A percentile compares a stretch with the other conserved stretches of the same genome.
Evolutionary conservation across 2,888 invertebrate species (phyloP).

Genomic region (Phyllotreta striolata): DNA sequence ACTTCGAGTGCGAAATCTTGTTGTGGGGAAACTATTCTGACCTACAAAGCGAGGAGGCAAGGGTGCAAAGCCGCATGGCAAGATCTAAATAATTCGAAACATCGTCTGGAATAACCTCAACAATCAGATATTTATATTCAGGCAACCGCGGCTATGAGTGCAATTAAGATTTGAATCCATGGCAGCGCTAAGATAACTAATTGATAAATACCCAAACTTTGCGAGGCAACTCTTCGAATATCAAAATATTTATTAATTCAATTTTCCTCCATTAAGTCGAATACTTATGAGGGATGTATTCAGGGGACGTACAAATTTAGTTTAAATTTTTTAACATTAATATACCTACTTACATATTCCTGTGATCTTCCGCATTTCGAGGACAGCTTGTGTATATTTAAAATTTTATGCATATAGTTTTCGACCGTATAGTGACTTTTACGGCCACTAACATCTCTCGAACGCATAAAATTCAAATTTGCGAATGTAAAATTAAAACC

Average conservation of each 20-base stretch:
- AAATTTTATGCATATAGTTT: slow-evolving; percentile 13
- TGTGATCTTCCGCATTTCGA: background rate
- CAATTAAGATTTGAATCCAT: slow-evolving; percentile 15
- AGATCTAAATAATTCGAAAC: slow-evolving; percentile 16
- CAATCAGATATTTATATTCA: slow-evolving; percentile 19
- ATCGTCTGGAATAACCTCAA: slow-evolving; percentile 17
- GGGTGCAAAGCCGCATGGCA: slow-evolving; percentile 14
- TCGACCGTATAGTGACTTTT: slow-evolving; percentile 8
- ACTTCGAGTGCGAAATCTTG: slow-evolving; percentile 12
- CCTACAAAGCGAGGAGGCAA: slow-evolving; percentile 7
- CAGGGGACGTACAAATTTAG: too few relatives aligned
- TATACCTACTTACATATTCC: background rate
- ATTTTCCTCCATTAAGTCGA: slow-evolving; percentile 3
- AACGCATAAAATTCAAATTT: slow-evolving; percentile 13
- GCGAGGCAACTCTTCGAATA: slow-evolving; percentile 9
- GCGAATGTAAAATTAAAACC: slow-evolving; percentile 4
- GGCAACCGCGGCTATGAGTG: slow-evolving; percentile 14
- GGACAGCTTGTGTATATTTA: slow-evolving; percentile 10
- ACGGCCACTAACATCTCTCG: slow-evolving; percentile 6
- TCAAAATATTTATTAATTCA: slow-evolving; percentile 7
- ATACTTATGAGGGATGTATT: background rate
- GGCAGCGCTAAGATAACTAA: slow-evolving; percentile 15
- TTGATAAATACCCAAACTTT: slow-evolving; percentile 11
- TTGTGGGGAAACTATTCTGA: slow-evolving; percentile 10
- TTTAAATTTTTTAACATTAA: too few relatives aligned